Conservation (phyloP, 2,113 vertebrate genomes). For the Dasyornis broadbenti region DNA sequence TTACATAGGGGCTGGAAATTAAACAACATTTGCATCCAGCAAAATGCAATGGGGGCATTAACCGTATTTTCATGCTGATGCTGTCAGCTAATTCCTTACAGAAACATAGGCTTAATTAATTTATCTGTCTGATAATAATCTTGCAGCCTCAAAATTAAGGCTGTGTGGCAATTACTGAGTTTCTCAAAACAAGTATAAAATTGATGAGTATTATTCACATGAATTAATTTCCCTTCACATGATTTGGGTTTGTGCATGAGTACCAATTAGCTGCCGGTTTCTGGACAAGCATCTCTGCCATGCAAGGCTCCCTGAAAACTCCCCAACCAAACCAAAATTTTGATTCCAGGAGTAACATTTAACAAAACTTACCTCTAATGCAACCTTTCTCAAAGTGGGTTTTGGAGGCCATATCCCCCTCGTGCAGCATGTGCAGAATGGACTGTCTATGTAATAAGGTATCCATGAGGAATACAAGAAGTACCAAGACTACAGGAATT, state of each 20-base stretch:
- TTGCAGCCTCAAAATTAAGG: neutral
- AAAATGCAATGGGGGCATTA: neutral
- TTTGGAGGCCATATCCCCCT: neutral
- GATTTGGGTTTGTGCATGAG: neutral
- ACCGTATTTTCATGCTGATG: neutral
- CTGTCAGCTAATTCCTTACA: neutral
- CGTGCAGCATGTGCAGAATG: neutral
- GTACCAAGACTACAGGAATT: neutral
- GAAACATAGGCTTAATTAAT: neutral
- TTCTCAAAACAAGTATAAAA: neutral
- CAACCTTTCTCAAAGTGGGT: neutral
- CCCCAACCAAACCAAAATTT: neutral
- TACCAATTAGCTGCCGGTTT: neutral
- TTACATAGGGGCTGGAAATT: neutral
- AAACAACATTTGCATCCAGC: neutral
- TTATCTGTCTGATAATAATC: neutral
- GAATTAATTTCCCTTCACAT: neutral
- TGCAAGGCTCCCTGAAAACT: neutral
- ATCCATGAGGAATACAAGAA: neutral
- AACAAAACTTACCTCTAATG: neutral
- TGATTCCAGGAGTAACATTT: neutral
- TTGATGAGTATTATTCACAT: neutral
- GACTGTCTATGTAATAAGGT: neutral
- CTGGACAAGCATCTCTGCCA: neutral
- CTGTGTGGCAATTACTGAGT: neutral